Conservation (phyloP, 2,797 vertebrate species). For the Anolis apletophallus region DNA sequence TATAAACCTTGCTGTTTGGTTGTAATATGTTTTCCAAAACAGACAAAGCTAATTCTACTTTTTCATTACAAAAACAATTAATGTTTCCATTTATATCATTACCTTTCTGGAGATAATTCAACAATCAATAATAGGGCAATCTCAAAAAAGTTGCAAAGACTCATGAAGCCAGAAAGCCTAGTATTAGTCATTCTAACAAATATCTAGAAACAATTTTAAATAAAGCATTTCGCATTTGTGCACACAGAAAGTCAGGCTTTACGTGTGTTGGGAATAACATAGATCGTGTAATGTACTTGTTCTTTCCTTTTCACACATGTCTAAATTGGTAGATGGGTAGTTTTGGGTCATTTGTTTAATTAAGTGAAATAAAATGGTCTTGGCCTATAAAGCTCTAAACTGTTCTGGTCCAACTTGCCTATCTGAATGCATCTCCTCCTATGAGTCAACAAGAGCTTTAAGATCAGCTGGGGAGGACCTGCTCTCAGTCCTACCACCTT, state of each 20-base stretch:
- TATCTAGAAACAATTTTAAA: constrained; percentile 61
- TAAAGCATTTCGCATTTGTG: constrained; percentile 46
- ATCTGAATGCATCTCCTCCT: too few relatives aligned
- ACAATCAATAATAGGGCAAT: constrained; percentile 71
- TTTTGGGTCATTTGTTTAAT: neutral
- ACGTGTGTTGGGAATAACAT: neutral
- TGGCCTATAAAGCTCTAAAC: too few relatives aligned
- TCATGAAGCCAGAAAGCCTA: constrained; percentile 49
- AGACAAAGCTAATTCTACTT: constrained; percentile 76
- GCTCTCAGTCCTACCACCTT: too few relatives aligned
- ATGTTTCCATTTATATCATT: constrained; percentile 62
- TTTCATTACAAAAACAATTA: constrained; percentile 77
- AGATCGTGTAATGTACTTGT: neutral
- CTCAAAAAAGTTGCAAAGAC: constrained; percentile 62
- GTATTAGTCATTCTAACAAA: constrained; percentile 69
- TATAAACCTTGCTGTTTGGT: constrained; percentile 75
- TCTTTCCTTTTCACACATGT: neutral
- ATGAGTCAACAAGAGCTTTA: too few relatives aligned
- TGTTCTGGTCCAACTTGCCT: too few relatives aligned
- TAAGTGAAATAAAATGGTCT: neutral
- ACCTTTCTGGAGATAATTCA: constrained; percentile 68
- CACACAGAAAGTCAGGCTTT: neutral
- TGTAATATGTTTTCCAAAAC: constrained; percentile 80
- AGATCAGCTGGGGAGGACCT: too few relatives aligned
- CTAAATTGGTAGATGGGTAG: neutral